Evolutionary conservation across 2,888 invertebrate species (phyloP).

Genomic region (Agelastica alni): DNA sequence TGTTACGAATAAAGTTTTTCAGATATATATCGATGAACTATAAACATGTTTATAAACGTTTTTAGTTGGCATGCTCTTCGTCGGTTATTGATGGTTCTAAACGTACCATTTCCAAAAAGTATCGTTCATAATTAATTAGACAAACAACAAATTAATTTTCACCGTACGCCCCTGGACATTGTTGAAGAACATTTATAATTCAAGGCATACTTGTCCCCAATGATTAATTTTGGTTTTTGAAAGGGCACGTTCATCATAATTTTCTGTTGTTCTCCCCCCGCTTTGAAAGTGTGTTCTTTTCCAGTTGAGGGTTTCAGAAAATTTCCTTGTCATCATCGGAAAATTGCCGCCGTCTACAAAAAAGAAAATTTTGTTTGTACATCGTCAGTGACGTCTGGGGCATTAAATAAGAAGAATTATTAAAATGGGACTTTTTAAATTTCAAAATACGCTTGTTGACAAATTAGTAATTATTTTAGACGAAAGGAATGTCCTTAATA

Average conservation of each 20-base stretch:
- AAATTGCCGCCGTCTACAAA: not conserved
- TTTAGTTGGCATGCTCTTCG: no score
- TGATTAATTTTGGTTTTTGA: constrained; percentile 21
- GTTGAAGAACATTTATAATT: constrained; percentile 17
- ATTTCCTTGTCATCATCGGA: constrained; percentile 17
- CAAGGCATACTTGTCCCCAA: constrained; percentile 19
- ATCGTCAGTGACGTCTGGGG: not conserved
- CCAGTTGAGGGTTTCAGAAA: constrained; percentile 13
- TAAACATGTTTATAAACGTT: no score
- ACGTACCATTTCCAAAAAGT: no score
- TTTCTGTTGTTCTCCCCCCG: constrained; percentile 21
- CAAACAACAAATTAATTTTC: constrained; percentile 3
- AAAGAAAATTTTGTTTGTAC: constrained; percentile 7
- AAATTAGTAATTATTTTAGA: no score
- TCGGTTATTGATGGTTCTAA: no score
- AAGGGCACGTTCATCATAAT: constrained; percentile 22
- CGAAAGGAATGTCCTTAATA: no score
- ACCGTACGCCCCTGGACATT: constrained; percentile 8
- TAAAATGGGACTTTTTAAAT: no score
- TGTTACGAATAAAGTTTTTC: no score
- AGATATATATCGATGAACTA: no score
- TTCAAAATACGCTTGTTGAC: no score
- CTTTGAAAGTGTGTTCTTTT: constrained; percentile 13
- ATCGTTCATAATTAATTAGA: not conserved
- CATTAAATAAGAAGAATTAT: no score